Base-by-base conservation (phyloP, 2,888 invertebrate genomes). In the Podotricha telesiphe region DNA sequence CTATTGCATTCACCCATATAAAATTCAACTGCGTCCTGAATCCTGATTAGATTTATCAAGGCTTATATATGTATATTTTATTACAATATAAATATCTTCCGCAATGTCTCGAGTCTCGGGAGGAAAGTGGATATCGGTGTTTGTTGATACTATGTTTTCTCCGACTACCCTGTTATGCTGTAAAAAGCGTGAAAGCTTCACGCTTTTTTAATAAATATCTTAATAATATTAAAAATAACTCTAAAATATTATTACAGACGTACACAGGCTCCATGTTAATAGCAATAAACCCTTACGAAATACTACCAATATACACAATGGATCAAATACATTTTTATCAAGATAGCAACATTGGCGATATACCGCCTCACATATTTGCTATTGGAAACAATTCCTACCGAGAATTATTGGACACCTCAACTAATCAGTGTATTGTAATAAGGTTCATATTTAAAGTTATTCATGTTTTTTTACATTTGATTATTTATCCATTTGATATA, bases 351-450 rank as follows among this genome's bases (percentile, higher is more conserved):
- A 95, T 98, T 67, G 96, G 96, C 3, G 98, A 98, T 77, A 93
- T 97, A 58, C 97, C 98, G 0, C 99, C 99, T 0, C 99, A 99
- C 82, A 98, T 99, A 79, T 99, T 99, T 86, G 98, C 99, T 13
- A 97, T 99, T 69, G 98, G 98, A 11, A 98, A 99, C 86, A 97
- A 96, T 86, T 96, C 98, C 50, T 98, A 97, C 82, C 95, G 95
- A 77, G 96, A 96, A 80, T 96, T 99, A 95, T 94, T 95, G 82
- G 94, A 95, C 4, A 94, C 95, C 64, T 90, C 94, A 69, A 95
- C 95, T 73, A 96, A 98, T 87, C 99, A 99, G 84, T 98, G 98
- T 81, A 96, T 99, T 71, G 98, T 99, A 59, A 99, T 99, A 80
- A 97, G 97, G 97, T 97, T 20, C 19, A 19, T 55, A 65, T 62